Base-by-base conservation (phyloP, 1,140 invertebrate species). In the Ctenoplectra terminalis region DNA sequence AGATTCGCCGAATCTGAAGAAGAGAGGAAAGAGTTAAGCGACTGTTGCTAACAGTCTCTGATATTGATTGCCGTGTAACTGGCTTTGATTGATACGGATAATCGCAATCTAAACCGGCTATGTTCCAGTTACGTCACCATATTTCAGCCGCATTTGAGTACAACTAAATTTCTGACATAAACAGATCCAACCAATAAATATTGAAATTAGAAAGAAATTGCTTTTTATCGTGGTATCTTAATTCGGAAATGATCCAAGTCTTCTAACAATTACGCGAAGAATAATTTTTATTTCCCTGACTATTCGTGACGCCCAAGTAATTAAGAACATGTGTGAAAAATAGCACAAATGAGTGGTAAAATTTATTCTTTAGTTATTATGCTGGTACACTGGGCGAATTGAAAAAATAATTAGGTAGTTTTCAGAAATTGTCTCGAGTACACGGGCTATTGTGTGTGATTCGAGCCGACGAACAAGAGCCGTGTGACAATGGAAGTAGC, bases 21-120 rank as follows among this genome's bases (percentile, higher is more conserved):
- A 31, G 17, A n/a, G 8, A 1, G 26, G 29, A 29, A 7, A 15
- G 43, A 26, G 8, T 74, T 67, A 75, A 67, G 46, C 60, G 46
- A 43, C 40, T 52, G n/a, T 46, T n/a, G 20, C 37, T 67, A 81
- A 73, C 61, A 40, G 66, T 52, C 29, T 60, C 81, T 83, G 76
- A 64, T 50, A 67, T 8, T 64, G 46, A 83, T 69, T 67, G 23
- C 29, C 52, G 23, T 43, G 56, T 67, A 81, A 60, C 73, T 84
- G 82, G 17, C 79, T 70, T 31, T 86, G 77, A 86, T 81, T 81
- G 74, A 67, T 69, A 75, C 58, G 56, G 56, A 50, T 81, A 75
- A 84, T 84, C 17, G 8, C 29, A 29, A 61, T n/a, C 8, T 40
- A 26, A 37, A 13, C 13, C 7, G 15, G 11, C 26, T 4, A 56